Percentiles rank a stretch among this genome's conserved stretches.
These are phyloP conservation scores for Teleiodes luculella DNA, from an alignment of 2,888 invertebrate species.

Conservation along the genomic window DNA sequence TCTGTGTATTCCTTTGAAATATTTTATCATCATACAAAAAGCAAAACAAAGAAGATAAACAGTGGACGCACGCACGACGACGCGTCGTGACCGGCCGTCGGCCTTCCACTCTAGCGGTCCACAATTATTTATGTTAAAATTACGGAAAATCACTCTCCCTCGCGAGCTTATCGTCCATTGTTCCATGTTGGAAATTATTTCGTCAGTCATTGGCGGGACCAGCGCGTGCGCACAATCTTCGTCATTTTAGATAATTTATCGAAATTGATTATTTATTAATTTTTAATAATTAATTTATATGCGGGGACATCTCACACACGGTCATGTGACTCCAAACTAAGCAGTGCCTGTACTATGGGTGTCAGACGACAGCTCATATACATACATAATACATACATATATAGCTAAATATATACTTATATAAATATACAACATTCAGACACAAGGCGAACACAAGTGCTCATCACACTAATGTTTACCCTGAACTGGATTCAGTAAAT, in stretches of 20 bases:
- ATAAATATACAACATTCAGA: too few relatives aligned
- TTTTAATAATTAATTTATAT: too few relatives aligned
- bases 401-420: too few relatives aligned
- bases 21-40: neutral
- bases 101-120: slow-evolving; percentile 53
- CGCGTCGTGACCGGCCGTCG: slow-evolving; percentile 50
- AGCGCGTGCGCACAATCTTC: slow-evolving; percentile 26
- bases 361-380: too few relatives aligned
- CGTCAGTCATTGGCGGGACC: slow-evolving; percentile 47
- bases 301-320: too few relatives aligned
- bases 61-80: slow-evolving; percentile 35
- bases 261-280: neutral
- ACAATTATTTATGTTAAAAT: slow-evolving; percentile 62
- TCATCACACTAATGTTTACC: too few relatives aligned
- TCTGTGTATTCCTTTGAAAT: too few relatives aligned
- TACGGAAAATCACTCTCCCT: slow-evolving; percentile 58
- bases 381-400: too few relatives aligned
- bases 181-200: slow-evolving; percentile 50
- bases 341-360: too few relatives aligned
- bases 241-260: neutral
- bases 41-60: slow-evolving; percentile 13
- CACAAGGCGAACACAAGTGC: too few relatives aligned
- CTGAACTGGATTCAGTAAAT: too few relatives aligned
- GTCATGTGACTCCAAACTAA: too few relatives aligned
- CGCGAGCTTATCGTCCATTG: slow-evolving; percentile 48